Percentiles rank a stretch among this genome's conserved stretches.
phyloP scores from a whole-genome alignment of 2,797 vertebrate genomes.

The Tiaroga cobitis region DNA sequence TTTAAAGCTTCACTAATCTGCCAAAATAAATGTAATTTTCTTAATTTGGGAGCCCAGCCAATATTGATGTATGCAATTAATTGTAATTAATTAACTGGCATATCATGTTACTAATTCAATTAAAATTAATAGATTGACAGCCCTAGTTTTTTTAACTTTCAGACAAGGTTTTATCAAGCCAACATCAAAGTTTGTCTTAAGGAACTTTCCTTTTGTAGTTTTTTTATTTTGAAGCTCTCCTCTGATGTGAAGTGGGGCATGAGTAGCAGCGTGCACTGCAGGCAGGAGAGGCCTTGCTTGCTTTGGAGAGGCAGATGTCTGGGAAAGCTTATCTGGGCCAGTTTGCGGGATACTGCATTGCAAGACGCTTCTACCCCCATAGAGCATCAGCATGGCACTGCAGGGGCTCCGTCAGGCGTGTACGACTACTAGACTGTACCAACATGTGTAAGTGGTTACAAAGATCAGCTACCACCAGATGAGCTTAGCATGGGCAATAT shows the following conservation, averaged over 20 bases:
- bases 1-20: not conserved
- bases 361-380: slow-evolving; percentile 55
- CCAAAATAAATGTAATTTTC: not conserved
- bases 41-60: not conserved
- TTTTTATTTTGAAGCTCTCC: not conserved
- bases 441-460: slow-evolving; percentile 61
- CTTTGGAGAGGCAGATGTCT: slow-evolving; percentile 59
- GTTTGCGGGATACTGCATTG: slow-evolving; percentile 55
- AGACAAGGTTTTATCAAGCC: slow-evolving; percentile 7
- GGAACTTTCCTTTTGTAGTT: slow-evolving; percentile 5
- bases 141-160: slow-evolving; percentile 24
- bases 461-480: slow-evolving; percentile 60
- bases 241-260: slow-evolving; percentile 27
- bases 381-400: slow-evolving; percentile 55
- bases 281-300: slow-evolving; percentile 51
- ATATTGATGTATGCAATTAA: slow-evolving; percentile 27
- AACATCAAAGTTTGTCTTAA: not conserved
- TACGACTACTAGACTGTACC: slow-evolving; percentile 52
- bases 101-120: slow-evolving; percentile 3
- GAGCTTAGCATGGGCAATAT: slow-evolving; percentile 50
- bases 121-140: not conserved
- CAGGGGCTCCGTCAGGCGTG: slow-evolving; percentile 39
- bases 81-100: slow-evolving; percentile 14
- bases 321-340: slow-evolving; percentile 58
- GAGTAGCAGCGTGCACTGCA: slow-evolving; percentile 34